Base-by-base conservation (phyloP, 2,888 invertebrate genomes). In the Pocota personata region DNA sequence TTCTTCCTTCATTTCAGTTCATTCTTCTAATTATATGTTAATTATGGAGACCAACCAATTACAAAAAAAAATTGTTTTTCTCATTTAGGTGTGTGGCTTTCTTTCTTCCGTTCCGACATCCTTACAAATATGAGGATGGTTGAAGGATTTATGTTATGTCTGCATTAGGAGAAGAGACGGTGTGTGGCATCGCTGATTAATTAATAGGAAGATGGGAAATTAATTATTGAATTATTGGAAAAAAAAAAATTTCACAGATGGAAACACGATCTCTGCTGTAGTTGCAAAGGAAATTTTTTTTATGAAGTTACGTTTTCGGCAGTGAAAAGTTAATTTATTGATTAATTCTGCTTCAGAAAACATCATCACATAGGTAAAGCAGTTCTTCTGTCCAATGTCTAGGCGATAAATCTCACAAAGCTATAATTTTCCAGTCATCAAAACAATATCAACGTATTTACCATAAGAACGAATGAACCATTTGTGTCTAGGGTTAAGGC, bases 21-120 rank as follows among this genome's bases (percentile, higher is more conserved):
- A 57, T 16, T 27, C 21, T 64, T 71, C 64, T 80, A 84, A 84
- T 84, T 84, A 66, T 80, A 84, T 84, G 84, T 75, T 84, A 80
- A 84, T 84, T 75, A 80, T 84, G 75, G 52, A 66, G 40, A 75
- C 43, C 19, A 52, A 21, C 57, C 71, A 80, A 80, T 80, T 84
- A 80, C 75, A 69, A 46, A n/a, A n/a, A n/a, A n/a, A n/a, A 78
- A 69, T 52, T 73, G 43, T 40, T 67, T 46, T 64, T 50, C 58
- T 60, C 32, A 58, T 73, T 78, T 30, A 69, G 83, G 73, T 84
- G 80, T 84, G 84, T 79, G 80, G 80, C 21, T 64, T 57, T 55
- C 43, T 80, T 84, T 80, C 69, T 79, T 64, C 64, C 57, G 21
- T 71, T 66, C 80, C 75, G 84, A 76, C 80, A 64, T 24, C 16